phyloP scores from a whole-genome alignment of 2,888 invertebrate genomes.

The Hyposoter dolosus region DNA sequence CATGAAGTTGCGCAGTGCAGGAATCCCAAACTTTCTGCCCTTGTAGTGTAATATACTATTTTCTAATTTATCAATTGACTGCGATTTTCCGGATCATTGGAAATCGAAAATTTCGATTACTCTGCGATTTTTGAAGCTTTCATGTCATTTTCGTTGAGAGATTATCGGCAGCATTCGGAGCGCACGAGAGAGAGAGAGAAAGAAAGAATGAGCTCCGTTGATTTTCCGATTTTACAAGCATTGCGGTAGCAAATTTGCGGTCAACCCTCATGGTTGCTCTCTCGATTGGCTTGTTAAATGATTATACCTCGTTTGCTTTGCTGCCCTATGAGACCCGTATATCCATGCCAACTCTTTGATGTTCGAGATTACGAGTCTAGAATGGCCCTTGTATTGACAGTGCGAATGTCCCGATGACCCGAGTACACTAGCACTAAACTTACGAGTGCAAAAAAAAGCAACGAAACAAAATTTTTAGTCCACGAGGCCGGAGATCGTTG shows the following conservation, averaged over 20 bases:
- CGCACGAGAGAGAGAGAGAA: background rate
- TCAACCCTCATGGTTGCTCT: slow-evolving; percentile 72
- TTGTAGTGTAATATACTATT: too few relatives aligned
- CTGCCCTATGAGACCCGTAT: slow-evolving; percentile 50
- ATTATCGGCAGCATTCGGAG: background rate
- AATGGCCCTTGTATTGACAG: slow-evolving; percentile 15
- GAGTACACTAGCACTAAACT: slow-evolving; percentile 29
- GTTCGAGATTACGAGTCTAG: background rate
- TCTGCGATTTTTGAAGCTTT: background rate
- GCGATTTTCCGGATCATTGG: background rate
- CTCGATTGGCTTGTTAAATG: slow-evolving; percentile 79
- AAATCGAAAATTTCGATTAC: background rate
- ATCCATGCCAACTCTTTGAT: slow-evolving; percentile 43
- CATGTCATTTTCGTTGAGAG: background rate
- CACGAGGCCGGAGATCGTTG: slow-evolving; percentile 38
- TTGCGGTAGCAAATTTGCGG: slow-evolving; percentile 50
- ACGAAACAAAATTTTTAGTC: background rate
- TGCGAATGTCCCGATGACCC: slow-evolving; percentile 36
- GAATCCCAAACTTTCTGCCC: too few relatives aligned
- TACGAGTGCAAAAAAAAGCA: slow-evolving; percentile 4
- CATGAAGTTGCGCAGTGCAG: too few relatives aligned
- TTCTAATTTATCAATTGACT: background rate
- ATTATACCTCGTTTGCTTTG: slow-evolving; percentile 70
- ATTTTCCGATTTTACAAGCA: slow-evolving; percentile 29
- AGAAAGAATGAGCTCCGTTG: background rate